Percentiles rank a stretch among this genome's conserved stretches.
Conservation (phyloP, 2,797 vertebrate genomes). For the Dendrocincla tyrannina region DNA sequence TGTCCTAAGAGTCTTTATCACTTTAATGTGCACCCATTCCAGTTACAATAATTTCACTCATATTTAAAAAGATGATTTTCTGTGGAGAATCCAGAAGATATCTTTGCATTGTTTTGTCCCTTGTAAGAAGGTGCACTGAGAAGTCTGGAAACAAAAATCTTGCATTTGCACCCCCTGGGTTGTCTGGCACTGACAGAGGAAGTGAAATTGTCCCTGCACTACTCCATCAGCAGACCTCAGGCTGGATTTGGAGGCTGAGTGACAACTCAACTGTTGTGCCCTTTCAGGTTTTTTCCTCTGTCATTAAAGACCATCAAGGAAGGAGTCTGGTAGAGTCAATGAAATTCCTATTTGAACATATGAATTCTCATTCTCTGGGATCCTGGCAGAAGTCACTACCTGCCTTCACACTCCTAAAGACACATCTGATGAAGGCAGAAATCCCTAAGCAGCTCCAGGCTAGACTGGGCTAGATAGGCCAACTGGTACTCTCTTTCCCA, state of each 20-base stretch:
- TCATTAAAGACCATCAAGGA: neutral
- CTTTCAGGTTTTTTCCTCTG: accelerated
- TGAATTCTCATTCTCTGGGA: neutral
- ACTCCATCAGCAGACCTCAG: neutral
- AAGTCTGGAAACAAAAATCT: neutral
- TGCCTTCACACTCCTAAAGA: neutral
- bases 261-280: neutral
- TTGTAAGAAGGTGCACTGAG: neutral
- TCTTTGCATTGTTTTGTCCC: neutral
- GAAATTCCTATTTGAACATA: neutral
- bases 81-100: neutral
- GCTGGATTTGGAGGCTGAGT: neutral
- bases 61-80: neutral
- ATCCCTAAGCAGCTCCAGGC: neutral
- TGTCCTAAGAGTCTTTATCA: neutral
- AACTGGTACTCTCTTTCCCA: neutral
- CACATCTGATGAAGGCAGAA: neutral
- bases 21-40: neutral
- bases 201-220: neutral
- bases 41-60: neutral
- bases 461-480: neutral
- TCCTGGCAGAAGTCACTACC: neutral
- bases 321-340: neutral
- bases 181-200: neutral
- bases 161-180: neutral